Conservation (phyloP, 2,797 vertebrate genomes). For the Muraenolepis orangiensis region DNA sequence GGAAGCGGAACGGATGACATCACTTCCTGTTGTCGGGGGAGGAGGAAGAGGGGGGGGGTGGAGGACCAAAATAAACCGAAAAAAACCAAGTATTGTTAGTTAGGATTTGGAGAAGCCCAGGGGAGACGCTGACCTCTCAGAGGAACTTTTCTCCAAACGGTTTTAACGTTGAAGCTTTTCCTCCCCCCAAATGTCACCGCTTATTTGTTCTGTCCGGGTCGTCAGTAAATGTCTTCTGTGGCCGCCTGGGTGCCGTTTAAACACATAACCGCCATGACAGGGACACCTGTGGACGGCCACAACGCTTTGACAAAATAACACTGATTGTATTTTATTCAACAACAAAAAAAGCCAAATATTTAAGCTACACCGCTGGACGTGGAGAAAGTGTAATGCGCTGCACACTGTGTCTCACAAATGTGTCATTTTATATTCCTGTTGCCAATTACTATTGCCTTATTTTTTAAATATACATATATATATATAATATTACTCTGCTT, state of each 20-base stretch:
- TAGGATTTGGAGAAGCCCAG: slow-evolving; percentile 44
- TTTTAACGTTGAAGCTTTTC: slow-evolving; percentile 51
- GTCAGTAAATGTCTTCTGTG: slow-evolving; percentile 39
- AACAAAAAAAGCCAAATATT: neutral
- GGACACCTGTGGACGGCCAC: neutral
- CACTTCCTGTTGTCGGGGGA: neutral
- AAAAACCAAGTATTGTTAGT: slow-evolving; percentile 6
- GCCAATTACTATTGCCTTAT: slow-evolving; percentile 24
- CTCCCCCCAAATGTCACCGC: slow-evolving; percentile 63
- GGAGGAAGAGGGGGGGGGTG: neutral
- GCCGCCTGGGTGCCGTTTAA: slow-evolving; percentile 29
- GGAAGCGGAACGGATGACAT: slow-evolving; percentile 9
- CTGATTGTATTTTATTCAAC: slow-evolving; percentile 4
- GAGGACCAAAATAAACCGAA: neutral
- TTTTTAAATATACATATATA: slow-evolving; percentile 1
- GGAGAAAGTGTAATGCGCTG: slow-evolving; percentile 13
- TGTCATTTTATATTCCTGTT: slow-evolving; percentile 32
- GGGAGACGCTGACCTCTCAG: slow-evolving; percentile 27
- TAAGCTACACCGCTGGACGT: slow-evolving; percentile 4
- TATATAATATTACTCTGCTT: slow-evolving; percentile 1
- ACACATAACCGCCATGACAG: slow-evolving; percentile 16
- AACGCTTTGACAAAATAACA: neutral
- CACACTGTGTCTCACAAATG: slow-evolving; percentile 15
- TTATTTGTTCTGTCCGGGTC: slow-evolving; percentile 54
- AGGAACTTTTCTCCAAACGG: slow-evolving; percentile 33